These are phyloP conservation scores for Ophiothrix spiculata DNA, from an alignment of 35 echinoderm and acorn worm genomes.

Conservation along the genomic window DNA sequence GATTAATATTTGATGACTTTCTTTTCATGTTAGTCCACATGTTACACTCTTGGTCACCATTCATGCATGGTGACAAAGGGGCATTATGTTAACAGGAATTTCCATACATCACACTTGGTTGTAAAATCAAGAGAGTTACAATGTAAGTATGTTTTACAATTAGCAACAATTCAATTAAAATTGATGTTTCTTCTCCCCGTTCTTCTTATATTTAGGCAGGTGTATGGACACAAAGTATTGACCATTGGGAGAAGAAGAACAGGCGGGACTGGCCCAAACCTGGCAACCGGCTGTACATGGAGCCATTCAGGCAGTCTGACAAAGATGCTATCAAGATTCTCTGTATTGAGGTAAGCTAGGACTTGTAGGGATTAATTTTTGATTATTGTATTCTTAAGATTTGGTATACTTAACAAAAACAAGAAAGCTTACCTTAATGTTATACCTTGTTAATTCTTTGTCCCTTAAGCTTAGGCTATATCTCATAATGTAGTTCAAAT, in stretches of 20 bases:
- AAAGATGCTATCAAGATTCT: constrained; percentile 55
- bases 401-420: too few relatives aligned
- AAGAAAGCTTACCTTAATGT: too few relatives aligned
- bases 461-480: too few relatives aligned
- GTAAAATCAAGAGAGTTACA: too few relatives aligned
- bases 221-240: constrained; percentile 57
- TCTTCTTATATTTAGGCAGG: constrained; percentile 60
- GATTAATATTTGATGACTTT: not conserved
- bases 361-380: not conserved
- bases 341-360: constrained; percentile 57
- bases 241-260: constrained; percentile 43
- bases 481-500: too few relatives aligned
- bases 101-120: too few relatives aligned
- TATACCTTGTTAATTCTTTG: too few relatives aligned
- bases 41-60: not conserved
- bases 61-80: not conserved
- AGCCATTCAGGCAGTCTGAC: constrained; percentile 71
- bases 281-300: constrained; percentile 47
- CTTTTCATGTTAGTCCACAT: not conserved
- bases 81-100: too few relatives aligned
- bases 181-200: not conserved
- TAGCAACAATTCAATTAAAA: not conserved
- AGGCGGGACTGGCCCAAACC: constrained; percentile 48
- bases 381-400: too few relatives aligned
- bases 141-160: not conserved